These are phyloP conservation scores for Nyctibius grandis DNA, from an alignment of 2,797 vertebrate genomes.

Conservation along the genomic window DNA sequence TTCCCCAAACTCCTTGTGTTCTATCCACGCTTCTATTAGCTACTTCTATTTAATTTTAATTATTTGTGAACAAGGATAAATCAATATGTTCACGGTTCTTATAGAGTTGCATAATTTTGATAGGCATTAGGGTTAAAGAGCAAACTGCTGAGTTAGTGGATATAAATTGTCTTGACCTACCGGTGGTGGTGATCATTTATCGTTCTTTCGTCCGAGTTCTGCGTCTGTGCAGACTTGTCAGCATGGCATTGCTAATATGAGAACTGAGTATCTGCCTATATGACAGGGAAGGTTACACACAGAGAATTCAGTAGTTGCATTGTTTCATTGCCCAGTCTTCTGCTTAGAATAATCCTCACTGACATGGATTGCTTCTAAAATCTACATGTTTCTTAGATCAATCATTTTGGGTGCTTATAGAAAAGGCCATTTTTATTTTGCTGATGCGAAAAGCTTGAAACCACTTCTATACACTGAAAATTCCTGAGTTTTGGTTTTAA, in stretches of 20 bases:
- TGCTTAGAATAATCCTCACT: not conserved
- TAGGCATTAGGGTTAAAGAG: not conserved
- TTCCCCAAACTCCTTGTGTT: not conserved
- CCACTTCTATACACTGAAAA: not conserved
- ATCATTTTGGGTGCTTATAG: not conserved
- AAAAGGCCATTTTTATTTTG: not conserved
- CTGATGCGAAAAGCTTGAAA: not conserved
- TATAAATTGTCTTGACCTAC: not conserved
- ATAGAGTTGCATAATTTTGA: not conserved
- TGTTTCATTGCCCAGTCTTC: not conserved
- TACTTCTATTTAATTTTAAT: not conserved
- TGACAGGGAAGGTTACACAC: not conserved
- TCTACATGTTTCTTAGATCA: not conserved
- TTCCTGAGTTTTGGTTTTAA: not conserved
- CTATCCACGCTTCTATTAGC: not conserved
- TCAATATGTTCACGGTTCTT: not conserved
- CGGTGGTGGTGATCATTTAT: not conserved
- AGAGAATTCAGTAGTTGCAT: not conserved
- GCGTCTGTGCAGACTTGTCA: not conserved
- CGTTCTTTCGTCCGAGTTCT: not conserved
- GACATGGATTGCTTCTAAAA: not conserved
- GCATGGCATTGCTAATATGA: not conserved
- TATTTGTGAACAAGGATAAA: not conserved
- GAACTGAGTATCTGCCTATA: not conserved
- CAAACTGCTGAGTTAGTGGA: not conserved